Evolutionary conservation across 2,797 vertebrate species (phyloP), one percentile per base, ranked within the genome.

Genomic region (Acanthis flammea): DNA sequence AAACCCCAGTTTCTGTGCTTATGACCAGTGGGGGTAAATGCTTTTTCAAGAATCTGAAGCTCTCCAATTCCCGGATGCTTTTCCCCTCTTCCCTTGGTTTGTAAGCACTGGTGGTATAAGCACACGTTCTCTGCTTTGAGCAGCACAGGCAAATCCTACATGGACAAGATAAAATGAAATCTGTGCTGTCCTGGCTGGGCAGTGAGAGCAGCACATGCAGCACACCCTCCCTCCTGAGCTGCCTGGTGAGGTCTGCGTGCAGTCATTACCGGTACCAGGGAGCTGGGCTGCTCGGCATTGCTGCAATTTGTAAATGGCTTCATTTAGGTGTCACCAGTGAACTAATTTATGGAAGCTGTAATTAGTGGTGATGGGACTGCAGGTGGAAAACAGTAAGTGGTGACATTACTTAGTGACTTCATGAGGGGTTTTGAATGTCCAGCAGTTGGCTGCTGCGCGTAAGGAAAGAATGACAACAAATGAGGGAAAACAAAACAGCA

Each of bases 291-390:
- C 78, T 87, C 5, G 1, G 44, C 60, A 62, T 54, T 48, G 24
- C 47, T 80, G 96, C 95, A 50, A 90, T 88, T 66, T 96, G 90
- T 92, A 96, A 96, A 63, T 85, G 48, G 87, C 94, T 97, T 96
- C 23, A 90, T 93, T 97, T 95, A 92, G 61, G 41, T 92, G 90
- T 84, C 91, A 94, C 89, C 80, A 86, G 22, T 62, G 27, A 89
- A 95, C 54, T 95, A 95, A 91, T 88, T 95, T 82, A 96, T 91
- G 93, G 88, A 78, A 63, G 68, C 66, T 61, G 44, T 92, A 90
- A 97, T 96, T 76, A 93, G 94, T 27, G 48, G 19, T 90, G 79
- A 77, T 90, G 51, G 23, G 57, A 83, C 78, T 91, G 88, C 91
- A 91, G 77, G 95, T 92, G 70, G 90, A 94, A 91, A 95, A 60